Base-by-base conservation (phyloP, 2,888 invertebrate genomes). In the Automeris io region DNA sequence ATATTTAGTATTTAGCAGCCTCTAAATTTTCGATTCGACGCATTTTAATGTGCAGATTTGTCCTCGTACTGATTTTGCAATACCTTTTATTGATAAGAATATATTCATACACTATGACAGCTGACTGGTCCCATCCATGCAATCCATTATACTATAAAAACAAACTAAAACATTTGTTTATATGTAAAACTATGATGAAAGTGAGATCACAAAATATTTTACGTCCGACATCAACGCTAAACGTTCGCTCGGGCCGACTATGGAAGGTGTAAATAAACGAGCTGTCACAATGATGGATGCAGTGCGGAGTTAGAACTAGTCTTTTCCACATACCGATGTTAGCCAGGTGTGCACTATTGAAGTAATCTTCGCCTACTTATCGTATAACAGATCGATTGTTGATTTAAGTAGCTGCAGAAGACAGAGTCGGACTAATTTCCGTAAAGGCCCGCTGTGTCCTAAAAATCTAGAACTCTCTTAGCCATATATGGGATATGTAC, bases 271-370 rank as follows among this genome's bases (percentile, higher is more conserved):
- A 29, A 39, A 39, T 18, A 39, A 34, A 34, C 34, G 9, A 5
- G 24, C 21, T 18, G 22, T 34, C 34, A 22, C 22, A 33, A 25
- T 39, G 39, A 39, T 33, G 34, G 39, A 39, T 34, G 29, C 16
- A 22, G 26, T 16, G 34, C 26, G 33, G 16, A 29, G 5, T 16
- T n/a, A n/a, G n/a, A n/a, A n/a, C 19, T 16, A 21, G 12, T 21
- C 33, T 18, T 11, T 8, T 9, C 24, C 22, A 25, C 38, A 13
- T 37, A 22, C 23, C 18, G 23, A 26, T 7, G 13, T 16, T 12
- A 21, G 31, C 6, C 37, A 37, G 32, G 31, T 31, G 32, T 6
- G 22, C 8, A 23, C 18, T 37, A 37, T 37, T 31, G 29, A 24
- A 24, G 24, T 11, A 11, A 18, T 1, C 32, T 11, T 4, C 8